These are phyloP conservation scores for Geopemphigus sp. DNA, from an alignment of 1,140 invertebrate genomes.

Conservation along the genomic window DNA sequence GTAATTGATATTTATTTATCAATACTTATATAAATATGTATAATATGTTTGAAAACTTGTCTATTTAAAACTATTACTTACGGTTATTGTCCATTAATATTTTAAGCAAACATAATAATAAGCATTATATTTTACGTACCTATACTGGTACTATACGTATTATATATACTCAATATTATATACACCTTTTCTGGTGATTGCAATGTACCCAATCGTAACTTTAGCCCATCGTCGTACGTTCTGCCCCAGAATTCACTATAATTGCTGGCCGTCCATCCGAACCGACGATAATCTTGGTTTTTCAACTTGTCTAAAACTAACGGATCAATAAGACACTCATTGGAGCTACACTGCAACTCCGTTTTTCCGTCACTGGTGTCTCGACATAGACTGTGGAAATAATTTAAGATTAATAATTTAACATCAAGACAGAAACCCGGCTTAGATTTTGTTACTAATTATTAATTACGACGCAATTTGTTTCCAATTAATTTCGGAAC, in stretches of 20 bases:
- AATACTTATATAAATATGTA: neutral
- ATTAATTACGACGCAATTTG: neutral
- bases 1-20: neutral
- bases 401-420: neutral
- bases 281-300: constrained; percentile 56
- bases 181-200: constrained; percentile 51
- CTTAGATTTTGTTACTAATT: too few species aligned
- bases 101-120: too few species aligned
- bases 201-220: constrained; percentile 69
- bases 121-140: neutral
- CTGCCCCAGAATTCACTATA: constrained; percentile 80
- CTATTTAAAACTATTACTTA: neutral
- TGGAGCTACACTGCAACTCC: constrained; percentile 67
- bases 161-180: neutral
- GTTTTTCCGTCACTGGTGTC: constrained; percentile 54
- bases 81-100: too few species aligned
- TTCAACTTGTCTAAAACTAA: constrained; percentile 70
- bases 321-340: constrained; percentile 72
- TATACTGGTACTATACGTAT: neutral
- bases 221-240: constrained; percentile 76
- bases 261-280: constrained; percentile 75
- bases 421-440: too few species aligned
- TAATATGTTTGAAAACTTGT: too few species aligned
- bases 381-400: constrained; percentile 62
- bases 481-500: neutral